Base-by-base conservation (phyloP, 2,797 vertebrate genomes). In the Catharus ustulatus region DNA sequence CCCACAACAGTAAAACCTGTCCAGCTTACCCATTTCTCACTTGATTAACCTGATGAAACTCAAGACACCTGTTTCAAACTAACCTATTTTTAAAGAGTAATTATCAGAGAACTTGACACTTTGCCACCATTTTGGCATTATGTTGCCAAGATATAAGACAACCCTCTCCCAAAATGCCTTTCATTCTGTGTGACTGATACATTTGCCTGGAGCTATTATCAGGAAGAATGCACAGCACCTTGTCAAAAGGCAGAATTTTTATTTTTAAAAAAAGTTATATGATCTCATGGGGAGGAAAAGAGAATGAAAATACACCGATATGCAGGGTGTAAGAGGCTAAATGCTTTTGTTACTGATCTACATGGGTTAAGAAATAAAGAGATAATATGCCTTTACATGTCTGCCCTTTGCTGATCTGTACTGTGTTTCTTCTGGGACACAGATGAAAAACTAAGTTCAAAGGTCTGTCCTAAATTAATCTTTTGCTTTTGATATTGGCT, bases 1-100 rank as follows among this genome's bases (percentile, higher is more conserved):
- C 76, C 79, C 68, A 92, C 34, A 89, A 68, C 23, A 90, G 84
- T 74, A 88, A 94, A 84, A 63, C 66, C 8, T n/a, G 42, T 49
- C 59, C 68, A 79, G 6, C 34, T 36, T 66, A 84, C 23, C 58
- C 49, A 75, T 83, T 92, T 81, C 74, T 91, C 76, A 95, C 72
- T 93, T 66, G 69, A 94, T 73, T 93, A 93, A 90, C 63, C 73
- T 94, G 61, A 58, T 95, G 79, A 96, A 94, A 86, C 77, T 85
- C n/a, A 87, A 76, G 92, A 73, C 86, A 67, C 80, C 78, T 90
- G 69, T 87, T 94, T 87, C 64, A 85, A 96, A 84, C 32, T 29
- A 93, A 61, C 63, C 57, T 45, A 69, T 59, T 87, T 93, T 94
- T 64, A 95, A 54, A 62, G 72, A 80, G 87, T 68, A 87, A 87